Evolutionary conservation across 2,797 vertebrate genomes (phyloP), one percentile per base, ranked within the genome.

Genomic region (Dryobates pubescens): DNA sequence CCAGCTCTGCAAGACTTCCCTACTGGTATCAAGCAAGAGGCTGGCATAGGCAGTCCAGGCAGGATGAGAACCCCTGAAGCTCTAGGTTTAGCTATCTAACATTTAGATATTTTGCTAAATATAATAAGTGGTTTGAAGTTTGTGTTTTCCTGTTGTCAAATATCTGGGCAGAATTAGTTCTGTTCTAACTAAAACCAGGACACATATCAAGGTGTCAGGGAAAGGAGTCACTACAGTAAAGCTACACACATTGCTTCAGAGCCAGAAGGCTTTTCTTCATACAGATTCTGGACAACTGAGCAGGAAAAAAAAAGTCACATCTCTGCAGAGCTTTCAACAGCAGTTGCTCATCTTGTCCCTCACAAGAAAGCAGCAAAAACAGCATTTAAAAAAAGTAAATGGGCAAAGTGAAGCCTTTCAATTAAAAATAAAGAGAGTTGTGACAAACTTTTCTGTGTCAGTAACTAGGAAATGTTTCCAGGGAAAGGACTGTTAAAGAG

Each of bases 391-490:
- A 81, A 30, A 38, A 32, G 20, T 61, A 78, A 73, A 38, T 1
- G n/a, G 65, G 29, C 63, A 43, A 83, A 89, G 24, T 6, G n/a
- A 82, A 36, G 6, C 38, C 29, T 93, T 92, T 53, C 67, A 75
- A 43, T n/a, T 11, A 38, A 53, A 38, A 49, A 64, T 53, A 88
- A 74, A 30, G 10, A 36, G 19, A 72, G 7, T 34, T 10, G 19
- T 64, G 82, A 70, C 2, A 34, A 63, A 63, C 61, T 83, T 92
- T 89, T 47, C 70, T 88, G 53, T 69, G 7, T 75, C 3, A 10
- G 45, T 91, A 89, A 89, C 63, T 34, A 47, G 77, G 79, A 81
- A 86, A 41, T 78, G 34, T 94, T 91, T 92, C 89, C 32, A 79
- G 18, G 45, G 64, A 72, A 69, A 11, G 22, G 29, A 45, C 34